Base-by-base conservation (phyloP, 2,888 invertebrate species). In the Endomychus coccineus region DNA sequence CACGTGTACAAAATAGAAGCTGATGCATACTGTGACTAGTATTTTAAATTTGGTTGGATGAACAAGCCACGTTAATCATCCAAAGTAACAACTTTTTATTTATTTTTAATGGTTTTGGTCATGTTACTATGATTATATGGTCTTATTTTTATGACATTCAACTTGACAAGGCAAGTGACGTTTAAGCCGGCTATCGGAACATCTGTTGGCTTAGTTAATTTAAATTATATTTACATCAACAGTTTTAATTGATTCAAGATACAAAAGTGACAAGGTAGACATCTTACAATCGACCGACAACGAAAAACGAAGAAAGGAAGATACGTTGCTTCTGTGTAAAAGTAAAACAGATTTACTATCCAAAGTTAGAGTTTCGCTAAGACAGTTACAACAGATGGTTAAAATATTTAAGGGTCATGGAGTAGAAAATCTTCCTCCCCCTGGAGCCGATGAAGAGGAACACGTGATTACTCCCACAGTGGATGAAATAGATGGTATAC, bases 361-460 rank as follows among this genome's bases (percentile, higher is more conserved):
- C 21, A 69, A 73, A 45, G 70, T 78, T 55, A 71, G 72, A 51
- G 71, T 70, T 0, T 71, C 74, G 0, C 52, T 79, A 37, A 75
- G 75, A 50, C 76, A 74, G 49, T 69, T 78, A 46, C 68, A 73
- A 37, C 69, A 72, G 30, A 64, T 77, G 40, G 43, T 51, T 4
- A 49, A 39, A 34, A 42, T 49, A 15, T 36, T 48, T 22, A 39
- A 39, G 23, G 25, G 34, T 7, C 34, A 34, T 10, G 40, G 36
- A 5, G 41, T 36, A 21, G 38, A 39, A 28, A 15, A 11, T 13
- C 33, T 19, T 19, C 9, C 5, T 11, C 19, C n/a, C 24, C 27
- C 28, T 11, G 10, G 1, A 16, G 14, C 15, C 10, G 23, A 22
- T 6, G 36, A 39, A 5, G 36, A 39, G 10, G 27, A 39, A 3